Evolutionary conservation across 2,797 vertebrate genomes (phyloP), one percentile per base, ranked within the genome.

Genomic region (Gadopsis marmoratus): DNA sequence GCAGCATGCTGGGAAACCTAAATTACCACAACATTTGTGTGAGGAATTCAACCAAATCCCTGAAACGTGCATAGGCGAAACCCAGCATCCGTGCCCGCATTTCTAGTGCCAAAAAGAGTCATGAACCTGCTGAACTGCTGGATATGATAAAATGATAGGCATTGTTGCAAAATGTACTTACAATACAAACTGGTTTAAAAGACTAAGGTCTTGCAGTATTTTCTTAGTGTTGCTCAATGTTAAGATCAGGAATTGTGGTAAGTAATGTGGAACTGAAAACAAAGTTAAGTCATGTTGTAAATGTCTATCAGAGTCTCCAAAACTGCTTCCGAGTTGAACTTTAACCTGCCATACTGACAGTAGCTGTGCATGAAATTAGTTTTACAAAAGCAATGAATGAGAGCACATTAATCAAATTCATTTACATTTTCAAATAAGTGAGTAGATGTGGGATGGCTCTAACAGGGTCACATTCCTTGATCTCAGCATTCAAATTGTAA

Each of bases 1-100:
- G 13, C 70, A 56, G 74, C 88, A 88, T 84, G 86, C 90, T 90
- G 87, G 82, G 86, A 87, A 80, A 84, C 69, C 26, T 60, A 76
- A 82, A 87, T 80, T 70, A 79, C 70, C 88, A 58, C 82, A 65
- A 75, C 55, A 76, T 69, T 82, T 81, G 67, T 37, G 78, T 54
- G 69, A 87, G 74, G 83, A 83, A 77, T 84, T 78, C 75, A 68
- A 77, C 58, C 74, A 74, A 85, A 85, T 58, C 71, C 58, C 53
- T 63, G 37, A 79, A 85, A 84, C 69, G 9, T 26, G 64, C 60
- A 48, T 7, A 29, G 73, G 72, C 43, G 26, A 79, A 75, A 70
- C 21, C 69, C 70, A 5, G 39, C 1, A 6, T 56, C 43, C 31
- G 47, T 43, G 78, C 69, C 65, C 82, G 58, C 21, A 71, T 16